phyloP scores from a whole-genome alignment of 30 jellyfish, hydroid and myxozoan species.

The Hydractinia echinata region DNA sequence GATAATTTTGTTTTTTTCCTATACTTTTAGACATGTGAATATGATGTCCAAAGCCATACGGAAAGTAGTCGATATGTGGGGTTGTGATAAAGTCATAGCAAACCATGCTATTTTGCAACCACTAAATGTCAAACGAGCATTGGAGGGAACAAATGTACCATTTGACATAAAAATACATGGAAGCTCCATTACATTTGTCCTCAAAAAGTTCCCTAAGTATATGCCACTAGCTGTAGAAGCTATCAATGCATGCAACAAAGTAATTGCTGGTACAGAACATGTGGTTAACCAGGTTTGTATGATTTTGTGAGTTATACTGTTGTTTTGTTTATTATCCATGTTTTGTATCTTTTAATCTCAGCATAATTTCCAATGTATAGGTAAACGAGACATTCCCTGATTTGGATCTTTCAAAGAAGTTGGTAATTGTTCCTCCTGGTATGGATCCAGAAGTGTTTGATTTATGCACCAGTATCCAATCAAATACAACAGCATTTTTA shows the following conservation, averaged over 20 bases:
- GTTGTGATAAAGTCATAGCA: conserved; percentile 28
- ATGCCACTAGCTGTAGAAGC: conserved; percentile 31
- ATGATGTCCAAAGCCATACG: conserved; percentile 31
- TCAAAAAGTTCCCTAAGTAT: conserved; percentile 21
- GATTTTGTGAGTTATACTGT: not conserved
- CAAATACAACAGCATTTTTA: conserved; percentile 3
- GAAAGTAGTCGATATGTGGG: conserved; percentile 22
- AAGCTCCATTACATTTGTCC: conserved; percentile 24
- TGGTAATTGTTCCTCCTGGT: conserved; percentile 38
- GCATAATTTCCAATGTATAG: not conserved
- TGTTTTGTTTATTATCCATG: not conserved
- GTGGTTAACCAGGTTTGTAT: conserved; percentile 15
- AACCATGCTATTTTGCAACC: conserved; percentile 37
- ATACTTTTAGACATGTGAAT: conserved; percentile 1
- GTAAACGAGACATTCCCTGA: conserved; percentile 24
- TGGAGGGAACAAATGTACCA: conserved; percentile 26
- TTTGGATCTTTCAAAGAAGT: conserved; percentile 22
- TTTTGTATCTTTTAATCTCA: not conserved
- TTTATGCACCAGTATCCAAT: conserved; percentile 24
- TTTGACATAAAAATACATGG: conserved; percentile 36
- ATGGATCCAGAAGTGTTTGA: conserved; percentile 37
- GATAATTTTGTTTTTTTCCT: not conserved
- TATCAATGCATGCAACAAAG: conserved; percentile 26
- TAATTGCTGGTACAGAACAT: conserved; percentile 36
- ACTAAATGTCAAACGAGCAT: conserved; percentile 15